Base-by-base conservation (phyloP, 2,113 vertebrate genomes). In the Galemys pyrenaicus region DNA sequence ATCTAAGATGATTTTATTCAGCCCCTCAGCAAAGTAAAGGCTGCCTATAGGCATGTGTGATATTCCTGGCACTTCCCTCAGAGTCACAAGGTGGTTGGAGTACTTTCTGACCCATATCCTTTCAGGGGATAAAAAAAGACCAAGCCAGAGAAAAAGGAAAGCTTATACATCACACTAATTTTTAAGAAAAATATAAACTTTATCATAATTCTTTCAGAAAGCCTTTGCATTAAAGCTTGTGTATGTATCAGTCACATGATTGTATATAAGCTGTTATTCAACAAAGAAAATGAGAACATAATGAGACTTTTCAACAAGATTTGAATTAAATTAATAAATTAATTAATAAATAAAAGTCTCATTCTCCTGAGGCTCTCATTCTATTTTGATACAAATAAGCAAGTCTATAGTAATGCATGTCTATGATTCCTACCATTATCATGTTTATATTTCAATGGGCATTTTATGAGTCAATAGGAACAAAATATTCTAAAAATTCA, bases 31-130 rank as follows among this genome's bases (percentile, higher is more conserved):
- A 44, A 75, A 73, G 17, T 64, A 54, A n/a, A 16, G 6, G 12
- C 3, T 75, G 2, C 8, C 4, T 39, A 5, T 15, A 0, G 41
- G 32, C 3, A 35, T 1, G 1, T 39, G 5, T 67, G 9, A 89
- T 77, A 77, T 54, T 54, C 30, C 77, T 75, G 26, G 5, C 1
- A 19, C 28, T 15, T 56, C 37, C 46, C 28, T 56, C 24, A 74
- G 24, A 74, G n/a, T 60, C 28, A 67, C 15, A 75, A 35, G 9
- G 30, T 65, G 13, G 6, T 6, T 80, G 1, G 1, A 65, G 35
- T 26, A 74, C 17, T 74, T 70, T 70, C 11, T 0, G 60, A 67
- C 19, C 10, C 7, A 41, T 28, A 81, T 8, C 2, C 3, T 80
- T 39, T 68, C 41, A 81, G 37, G 24, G 44, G 64, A 67, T 11